Evolutionary conservation across 1,140 invertebrate species (phyloP), one percentile per base, ranked within the genome.

Genomic region (Hyposmocoma kahamanoa): DNA sequence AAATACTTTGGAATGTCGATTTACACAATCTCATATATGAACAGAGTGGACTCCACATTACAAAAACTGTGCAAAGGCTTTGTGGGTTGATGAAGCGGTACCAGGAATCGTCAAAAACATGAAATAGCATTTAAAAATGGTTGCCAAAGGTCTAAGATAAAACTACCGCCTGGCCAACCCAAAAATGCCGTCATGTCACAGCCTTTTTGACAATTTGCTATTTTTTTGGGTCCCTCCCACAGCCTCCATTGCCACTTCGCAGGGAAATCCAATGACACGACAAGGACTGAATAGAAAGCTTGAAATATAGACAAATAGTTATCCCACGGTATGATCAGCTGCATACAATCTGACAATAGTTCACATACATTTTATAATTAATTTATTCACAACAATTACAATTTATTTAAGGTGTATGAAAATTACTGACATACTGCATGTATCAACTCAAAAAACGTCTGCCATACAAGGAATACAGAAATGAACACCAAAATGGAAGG

Each of bases 1-100:
- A 82, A 76, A 80, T 79, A 83, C 82, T 85, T 85, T 85, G 79
- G 82, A 85, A 85, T 85, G 82, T 85, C 82, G 67, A 74, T 82
- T 77, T 74, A 84, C 72, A 80, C 68, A 66, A 83, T 83, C 81
- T 83, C 75, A 78, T 77, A 77, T 77, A 81, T 64, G 61, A 64
- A 64, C 66, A 56, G 65, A 8, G 15, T 36, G 38, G 38, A 20
- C 32, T n/a, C 13, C 32, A 34, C 32, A 4, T 8, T 15, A 41
- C 38, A 2, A 41, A 41, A 41, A 9, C 4, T 26, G 22, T 26
- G 24, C 11, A 13, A 13, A n/a, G 15, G 42, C 5, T 21, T 10
- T 17, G 8, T 8, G 10, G 20, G 18, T 10, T 41, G 20, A 20
- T 41, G 9, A 41, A 21, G 9, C 22, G 1, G 22, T 17, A 17